phyloP scores from a whole-genome alignment of 2,113 vertebrate genomes.

The Apodemus sylvaticus region DNA sequence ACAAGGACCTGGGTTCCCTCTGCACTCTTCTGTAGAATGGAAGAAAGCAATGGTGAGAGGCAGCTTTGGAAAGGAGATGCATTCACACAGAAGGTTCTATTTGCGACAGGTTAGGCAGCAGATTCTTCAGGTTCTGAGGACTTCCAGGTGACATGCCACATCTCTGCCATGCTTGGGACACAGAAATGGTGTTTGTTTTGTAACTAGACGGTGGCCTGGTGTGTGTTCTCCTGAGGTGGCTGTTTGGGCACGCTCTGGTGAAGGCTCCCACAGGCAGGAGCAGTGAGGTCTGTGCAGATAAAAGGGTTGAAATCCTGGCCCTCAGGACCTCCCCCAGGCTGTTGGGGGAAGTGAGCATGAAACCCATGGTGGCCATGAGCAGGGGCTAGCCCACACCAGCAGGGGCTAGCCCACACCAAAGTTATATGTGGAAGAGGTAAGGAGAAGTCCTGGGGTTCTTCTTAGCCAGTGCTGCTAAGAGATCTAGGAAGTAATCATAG shows the following conservation, averaged over 20 bases:
- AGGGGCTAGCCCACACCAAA: background rate
- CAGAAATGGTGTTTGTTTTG: background rate
- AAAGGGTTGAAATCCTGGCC: background rate
- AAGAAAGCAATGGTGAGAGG: background rate
- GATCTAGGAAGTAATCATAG: too few species aligned
- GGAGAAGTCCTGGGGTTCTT: background rate
- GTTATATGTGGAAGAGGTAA: background rate
- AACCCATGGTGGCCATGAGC: background rate
- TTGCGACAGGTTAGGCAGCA: background rate
- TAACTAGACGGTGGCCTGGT: background rate
- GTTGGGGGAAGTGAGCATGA: too few species aligned
- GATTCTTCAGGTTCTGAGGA: background rate
- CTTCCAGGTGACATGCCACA: background rate
- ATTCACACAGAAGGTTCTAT: background rate
- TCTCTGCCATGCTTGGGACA: too few species aligned
- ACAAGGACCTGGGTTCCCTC: too few species aligned
- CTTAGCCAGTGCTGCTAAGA: background rate
- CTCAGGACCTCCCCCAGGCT: background rate
- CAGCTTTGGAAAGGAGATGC: background rate
- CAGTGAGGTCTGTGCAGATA: too few species aligned
- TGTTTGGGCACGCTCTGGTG: background rate
- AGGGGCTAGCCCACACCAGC: background rate
- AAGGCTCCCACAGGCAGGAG: too few species aligned
- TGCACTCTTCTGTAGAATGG: background rate
- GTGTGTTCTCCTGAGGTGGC: too few species aligned